A percentile compares a stretch with the other conserved stretches of the same genome.
Conservation (phyloP, 2,113 vertebrate species). For the Phycodurus eques region DNA sequence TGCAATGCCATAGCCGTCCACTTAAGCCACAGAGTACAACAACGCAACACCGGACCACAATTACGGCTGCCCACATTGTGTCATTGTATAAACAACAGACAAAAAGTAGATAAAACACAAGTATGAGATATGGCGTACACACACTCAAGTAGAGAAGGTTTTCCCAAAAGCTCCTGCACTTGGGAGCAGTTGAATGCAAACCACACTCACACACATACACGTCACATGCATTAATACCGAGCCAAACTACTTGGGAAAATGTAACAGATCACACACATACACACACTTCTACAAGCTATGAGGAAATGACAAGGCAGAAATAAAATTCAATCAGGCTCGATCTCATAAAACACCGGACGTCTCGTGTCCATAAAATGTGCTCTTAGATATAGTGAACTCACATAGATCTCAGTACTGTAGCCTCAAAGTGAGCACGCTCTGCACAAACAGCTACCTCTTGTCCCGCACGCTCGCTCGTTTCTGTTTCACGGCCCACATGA, state of each 20-base stretch:
- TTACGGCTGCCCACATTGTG: slow-evolving; percentile 42
- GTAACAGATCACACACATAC: slow-evolving; percentile 24
- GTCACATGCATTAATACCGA: slow-evolving; percentile 4
- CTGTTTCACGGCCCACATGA: slow-evolving; percentile 38
- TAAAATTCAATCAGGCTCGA: slow-evolving; percentile 13
- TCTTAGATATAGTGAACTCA: slow-evolving; percentile 31
- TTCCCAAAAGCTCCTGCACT: slow-evolving; percentile 22
- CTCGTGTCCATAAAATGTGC: neutral
- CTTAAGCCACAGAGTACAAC: slow-evolving; percentile 38
- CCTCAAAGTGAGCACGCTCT: slow-evolving; percentile 14
- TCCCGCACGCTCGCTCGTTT: slow-evolving; percentile 29
- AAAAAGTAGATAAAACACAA: slow-evolving; percentile 23
- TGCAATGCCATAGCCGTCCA: slow-evolving; percentile 55
- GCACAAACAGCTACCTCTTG: slow-evolving; percentile 32
- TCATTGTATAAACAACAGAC: slow-evolving; percentile 52
- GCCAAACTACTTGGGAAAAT: slow-evolving; percentile 14
- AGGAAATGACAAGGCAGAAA: slow-evolving; percentile 31
- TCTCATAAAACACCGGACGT: slow-evolving; percentile 21
- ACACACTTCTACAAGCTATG: slow-evolving; percentile 6
- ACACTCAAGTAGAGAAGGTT: slow-evolving; percentile 7
- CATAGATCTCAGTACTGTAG: slow-evolving; percentile 39
- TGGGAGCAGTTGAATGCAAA: slow-evolving; percentile 30
- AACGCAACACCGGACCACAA: slow-evolving; percentile 41
- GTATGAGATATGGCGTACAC: neutral
- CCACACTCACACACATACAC: slow-evolving; percentile 6